phyloP scores from a whole-genome alignment of 1,140 invertebrate species.

The Aphelenchoides fujianensis region DNA sequence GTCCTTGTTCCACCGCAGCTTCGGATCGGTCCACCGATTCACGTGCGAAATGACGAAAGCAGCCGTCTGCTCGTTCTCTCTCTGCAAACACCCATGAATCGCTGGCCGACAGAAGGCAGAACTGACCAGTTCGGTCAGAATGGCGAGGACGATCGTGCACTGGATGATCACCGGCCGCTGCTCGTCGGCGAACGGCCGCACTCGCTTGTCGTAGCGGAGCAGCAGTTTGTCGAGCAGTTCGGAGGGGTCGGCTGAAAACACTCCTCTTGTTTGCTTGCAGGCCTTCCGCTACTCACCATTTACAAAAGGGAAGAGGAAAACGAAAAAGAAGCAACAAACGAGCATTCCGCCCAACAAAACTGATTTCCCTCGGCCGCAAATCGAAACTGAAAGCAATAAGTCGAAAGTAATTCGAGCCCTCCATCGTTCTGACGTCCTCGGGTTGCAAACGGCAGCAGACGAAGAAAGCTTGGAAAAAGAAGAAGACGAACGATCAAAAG shows the following conservation, averaged over 20 bases:
- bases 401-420: no score
- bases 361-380: no score
- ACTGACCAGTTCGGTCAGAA: conserved; percentile 54
- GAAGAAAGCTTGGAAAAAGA: no score
- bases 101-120: conserved; percentile 20
- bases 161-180: conserved; percentile 39
- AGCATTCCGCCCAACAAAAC: no score
- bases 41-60: not conserved
- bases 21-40: conserved; percentile 33
- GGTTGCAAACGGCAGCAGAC: no score
- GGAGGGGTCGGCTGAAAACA: conserved; percentile 22
- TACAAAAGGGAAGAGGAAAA: no score
- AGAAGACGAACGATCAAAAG: no score
- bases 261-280: not conserved
- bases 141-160: conserved; percentile 54
- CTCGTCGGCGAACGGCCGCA: conserved; percentile 46
- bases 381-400: no score
- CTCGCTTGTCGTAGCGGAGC: conserved; percentile 46
- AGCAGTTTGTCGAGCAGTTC: conserved; percentile 38
- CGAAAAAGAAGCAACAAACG: no score
- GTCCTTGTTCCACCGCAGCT: conserved; percentile 37
- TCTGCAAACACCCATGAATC: not conserved
- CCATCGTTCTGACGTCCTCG: no score
- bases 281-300: no score
- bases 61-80: not conserved